A percentile compares a stretch with the other conserved stretches of the same genome.
Conservation (phyloP, 1,140 invertebrate genomes). For the Megalonaias nervosa region DNA sequence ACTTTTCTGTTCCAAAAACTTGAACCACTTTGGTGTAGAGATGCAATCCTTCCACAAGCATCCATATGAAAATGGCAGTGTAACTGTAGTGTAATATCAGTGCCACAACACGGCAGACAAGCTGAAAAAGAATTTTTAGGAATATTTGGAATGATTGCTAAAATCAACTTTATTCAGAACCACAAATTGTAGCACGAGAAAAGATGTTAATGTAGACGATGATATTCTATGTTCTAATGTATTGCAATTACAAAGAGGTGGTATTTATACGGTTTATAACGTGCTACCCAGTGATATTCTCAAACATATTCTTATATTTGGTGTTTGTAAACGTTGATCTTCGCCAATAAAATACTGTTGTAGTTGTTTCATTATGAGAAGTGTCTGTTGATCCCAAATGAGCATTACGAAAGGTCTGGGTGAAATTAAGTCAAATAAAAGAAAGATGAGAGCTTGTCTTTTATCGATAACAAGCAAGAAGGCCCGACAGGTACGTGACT, state of each 20-base stretch:
- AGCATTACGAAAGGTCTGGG: not conserved
- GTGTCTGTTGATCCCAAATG: not conserved
- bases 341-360: not conserved
- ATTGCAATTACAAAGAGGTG: too few species aligned
- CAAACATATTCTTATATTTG: too few species aligned
- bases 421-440: not conserved
- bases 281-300: too few species aligned
- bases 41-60: constrained; percentile 62
- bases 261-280: too few species aligned
- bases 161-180: not conserved
- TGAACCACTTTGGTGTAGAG: constrained; percentile 59
- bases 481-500: too few species aligned
- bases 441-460: not conserved
- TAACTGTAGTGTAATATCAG: constrained; percentile 58
- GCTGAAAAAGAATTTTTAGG: constrained; percentile 32
- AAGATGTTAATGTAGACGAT: too few species aligned
- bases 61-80: constrained; percentile 58
- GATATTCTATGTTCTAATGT: too few species aligned
- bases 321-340: not conserved
- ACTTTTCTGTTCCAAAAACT: constrained; percentile 56
- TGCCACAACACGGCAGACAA: constrained; percentile 52
- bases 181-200: too few species aligned
- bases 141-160: too few species aligned
- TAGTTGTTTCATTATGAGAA: not conserved
- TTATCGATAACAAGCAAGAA: not conserved